phyloP scores from a whole-genome alignment of 2,888 invertebrate genomes.

The Drosophila paucipuncta region DNA sequence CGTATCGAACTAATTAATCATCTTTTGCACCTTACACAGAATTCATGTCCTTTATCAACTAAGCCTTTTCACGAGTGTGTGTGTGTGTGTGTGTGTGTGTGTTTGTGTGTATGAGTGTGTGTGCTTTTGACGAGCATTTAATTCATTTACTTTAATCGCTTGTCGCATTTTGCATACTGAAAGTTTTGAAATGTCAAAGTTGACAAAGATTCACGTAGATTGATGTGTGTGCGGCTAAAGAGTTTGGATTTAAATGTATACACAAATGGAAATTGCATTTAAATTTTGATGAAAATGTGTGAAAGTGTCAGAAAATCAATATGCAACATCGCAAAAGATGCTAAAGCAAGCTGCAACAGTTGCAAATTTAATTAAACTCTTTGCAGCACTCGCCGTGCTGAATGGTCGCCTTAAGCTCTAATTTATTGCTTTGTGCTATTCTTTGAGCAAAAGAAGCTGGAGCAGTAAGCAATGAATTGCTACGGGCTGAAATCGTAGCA shows the following conservation, averaged over 20 bases:
- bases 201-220: conserved; percentile 12
- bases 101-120: neutral
- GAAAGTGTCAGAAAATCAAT: neutral
- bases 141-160: conserved; percentile 33
- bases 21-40: conserved; percentile 22
- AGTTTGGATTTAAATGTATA: neutral
- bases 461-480: neutral
- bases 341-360: neutral
- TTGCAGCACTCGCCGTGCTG: neutral
- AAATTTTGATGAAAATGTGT: conserved; percentile 10
- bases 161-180: conserved; percentile 19
- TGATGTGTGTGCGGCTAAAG: conserved; percentile 6
- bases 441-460: neutral
- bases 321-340: neutral
- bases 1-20: conserved; percentile 48
- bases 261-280: neutral
- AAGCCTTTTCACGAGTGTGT: neutral
- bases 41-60: conserved; percentile 16
- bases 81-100: neutral
- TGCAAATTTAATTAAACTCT: conserved; percentile 4
- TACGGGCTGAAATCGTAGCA: neutral
- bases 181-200: conserved; percentile 33
- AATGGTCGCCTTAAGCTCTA: neutral
- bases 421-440: neutral
- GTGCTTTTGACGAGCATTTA: conserved; percentile 12